Evolutionary conservation across 2,888 invertebrate genomes (phyloP), one percentile per base, ranked within the genome.

Genomic region (Notodonta dromedarius): DNA sequence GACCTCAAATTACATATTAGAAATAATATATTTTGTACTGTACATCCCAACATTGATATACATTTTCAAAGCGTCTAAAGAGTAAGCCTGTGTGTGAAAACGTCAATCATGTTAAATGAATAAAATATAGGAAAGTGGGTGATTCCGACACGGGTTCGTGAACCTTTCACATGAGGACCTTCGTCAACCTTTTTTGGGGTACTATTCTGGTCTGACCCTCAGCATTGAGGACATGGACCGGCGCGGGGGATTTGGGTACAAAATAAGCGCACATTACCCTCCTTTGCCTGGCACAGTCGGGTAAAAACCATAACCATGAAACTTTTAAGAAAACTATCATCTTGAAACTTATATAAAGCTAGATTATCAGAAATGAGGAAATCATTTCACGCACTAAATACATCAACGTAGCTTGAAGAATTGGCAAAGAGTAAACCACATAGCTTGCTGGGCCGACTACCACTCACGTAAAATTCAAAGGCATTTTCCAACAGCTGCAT

Each of bases 131-230:
- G 52, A 52, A 52, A 24, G 32, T 52, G 32, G 52, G 12, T 13
- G 13, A 52, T 13, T 32, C 32, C 24, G 13, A 13, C 52, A 32
- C 13, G 52, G 52, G 52, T 52, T 50, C 35, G 35, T 6, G n/a
- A 13, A 53, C 55, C 55, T 40, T 40, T 40, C 40, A 53, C 53
- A 35, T 53, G 4, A 40, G 14, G 14, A 55, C 55, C 40, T 55
- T 40, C 55, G 40, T 40, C 16, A 40, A 35, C 13, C 53, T 53
- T 50, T 50, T 46, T 16, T 4, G 13, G 13, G 53, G 50, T 51
- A 2, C 32, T 51, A 51, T 9, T 9, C 9, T 32, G 24, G 2
- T 24, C 7, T 8, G 11, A 9, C 51, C 12, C 24, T 51, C 24
- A 24, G 16, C 51, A 51, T 24, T 24, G 16, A 32, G 16, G 51